A percentile compares a stretch with the other conserved stretches of the same genome.
Evolutionary conservation across 64 coral and sea anemone genomes (phyloP).

Genomic region (Stylophora pistillata): DNA sequence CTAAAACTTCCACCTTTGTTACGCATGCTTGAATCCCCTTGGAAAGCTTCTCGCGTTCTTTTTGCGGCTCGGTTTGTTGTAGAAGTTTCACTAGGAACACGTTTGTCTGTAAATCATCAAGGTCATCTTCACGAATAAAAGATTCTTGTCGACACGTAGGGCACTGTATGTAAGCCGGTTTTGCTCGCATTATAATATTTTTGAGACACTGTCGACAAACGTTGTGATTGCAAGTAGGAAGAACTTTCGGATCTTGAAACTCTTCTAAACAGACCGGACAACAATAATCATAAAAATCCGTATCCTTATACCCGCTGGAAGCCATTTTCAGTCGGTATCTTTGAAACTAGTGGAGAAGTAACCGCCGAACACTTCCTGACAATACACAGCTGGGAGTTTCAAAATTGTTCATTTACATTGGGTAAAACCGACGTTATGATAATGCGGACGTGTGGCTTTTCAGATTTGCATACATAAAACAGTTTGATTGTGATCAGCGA

Average conservation of each 20-base stretch:
- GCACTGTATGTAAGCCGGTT: slow-evolving; percentile 43
- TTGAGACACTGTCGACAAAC: slow-evolving; percentile 62
- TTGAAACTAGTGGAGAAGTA: not conserved
- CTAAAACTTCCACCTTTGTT: slow-evolving; percentile 60
- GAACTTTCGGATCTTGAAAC: slow-evolving; percentile 63
- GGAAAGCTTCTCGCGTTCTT: slow-evolving; percentile 38
- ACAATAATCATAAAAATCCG: slow-evolving; percentile 20
- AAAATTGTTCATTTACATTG: slow-evolving; percentile 11
- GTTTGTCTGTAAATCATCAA: slow-evolving; percentile 32
- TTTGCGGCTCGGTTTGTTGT: slow-evolving; percentile 15
- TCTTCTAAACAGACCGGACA: slow-evolving; percentile 64
- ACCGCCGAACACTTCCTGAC: not conserved
- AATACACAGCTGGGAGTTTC: not conserved
- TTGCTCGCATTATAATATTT: slow-evolving; percentile 65
- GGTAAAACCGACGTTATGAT: slow-evolving; percentile 31
- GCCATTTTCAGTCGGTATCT: slow-evolving; percentile 8
- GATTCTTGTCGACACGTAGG: slow-evolving; percentile 57
- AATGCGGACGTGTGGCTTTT: slow-evolving; percentile 4
- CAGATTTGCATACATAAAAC: slow-evolving; percentile 20
- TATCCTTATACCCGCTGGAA: not conserved
- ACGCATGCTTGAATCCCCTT: slow-evolving; percentile 64
- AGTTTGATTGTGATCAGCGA: not conserved
- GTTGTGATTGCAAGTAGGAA: slow-evolving; percentile 61
- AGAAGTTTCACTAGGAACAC: slow-evolving; percentile 15
- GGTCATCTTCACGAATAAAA: slow-evolving; percentile 25